Evolutionary conservation across 2,113 vertebrate genomes (phyloP).

Genomic region (Apaloderma vittatum): DNA sequence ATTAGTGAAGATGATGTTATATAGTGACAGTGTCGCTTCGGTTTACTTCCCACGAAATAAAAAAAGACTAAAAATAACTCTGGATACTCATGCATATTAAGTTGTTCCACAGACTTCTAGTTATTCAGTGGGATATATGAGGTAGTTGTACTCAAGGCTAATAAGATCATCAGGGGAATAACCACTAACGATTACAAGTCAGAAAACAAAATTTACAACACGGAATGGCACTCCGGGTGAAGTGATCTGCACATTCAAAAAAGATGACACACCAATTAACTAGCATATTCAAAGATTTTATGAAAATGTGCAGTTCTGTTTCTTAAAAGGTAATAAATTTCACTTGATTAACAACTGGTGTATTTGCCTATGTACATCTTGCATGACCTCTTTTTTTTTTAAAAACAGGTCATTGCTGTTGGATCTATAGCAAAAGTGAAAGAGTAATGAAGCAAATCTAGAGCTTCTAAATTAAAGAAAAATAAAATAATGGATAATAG

Average conservation of each 20-base stretch:
- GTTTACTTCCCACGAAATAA: background rate
- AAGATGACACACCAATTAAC: conserved; percentile 31
- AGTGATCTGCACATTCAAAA: conserved; percentile 14
- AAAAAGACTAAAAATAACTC: background rate
- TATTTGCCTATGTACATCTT: background rate
- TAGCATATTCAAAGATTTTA: conserved; percentile 1
- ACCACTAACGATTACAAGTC: conserved; percentile 21
- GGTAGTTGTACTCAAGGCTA: conserved; percentile 26
- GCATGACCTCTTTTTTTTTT: background rate
- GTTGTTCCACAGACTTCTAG: background rate
- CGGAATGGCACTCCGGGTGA: background rate
- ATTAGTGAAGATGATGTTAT: background rate
- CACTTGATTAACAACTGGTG: background rate
- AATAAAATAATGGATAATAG: background rate
- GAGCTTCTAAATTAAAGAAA: background rate
- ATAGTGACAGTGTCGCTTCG: background rate
- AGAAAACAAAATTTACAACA: conserved; percentile 18
- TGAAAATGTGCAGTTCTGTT: background rate
- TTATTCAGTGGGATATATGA: background rate
- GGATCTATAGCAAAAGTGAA: background rate
- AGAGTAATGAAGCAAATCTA: background rate
- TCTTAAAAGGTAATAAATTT: background rate
- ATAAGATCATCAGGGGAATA: conserved; percentile 37
- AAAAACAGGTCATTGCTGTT: background rate
- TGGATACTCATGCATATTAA: background rate